Base-by-base conservation (phyloP, 2,888 invertebrate species). In the Synanthedon myopaeformis region DNA sequence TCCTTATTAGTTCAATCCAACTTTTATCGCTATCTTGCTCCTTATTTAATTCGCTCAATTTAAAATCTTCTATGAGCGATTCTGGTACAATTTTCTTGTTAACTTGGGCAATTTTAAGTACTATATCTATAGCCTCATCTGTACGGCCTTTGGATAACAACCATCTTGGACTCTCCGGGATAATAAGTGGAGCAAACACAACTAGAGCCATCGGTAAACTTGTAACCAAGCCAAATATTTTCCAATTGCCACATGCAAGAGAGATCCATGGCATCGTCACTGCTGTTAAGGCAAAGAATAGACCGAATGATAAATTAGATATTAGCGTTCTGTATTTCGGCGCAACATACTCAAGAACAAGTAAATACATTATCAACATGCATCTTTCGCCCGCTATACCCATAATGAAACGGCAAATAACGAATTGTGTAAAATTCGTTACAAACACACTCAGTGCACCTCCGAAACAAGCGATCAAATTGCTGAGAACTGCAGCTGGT, bases 111-210 rank as follows among this genome's bases (percentile, higher is more conserved):
- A 56, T 54, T 4, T 12, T 48, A 28, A 52, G 41, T 12, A 56
- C 41, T 52, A 56, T 55, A 4, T 55, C 51, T 23, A 57, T 49
- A 12, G 56, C 55, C 8, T 56, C 58, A 35, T 57, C 54, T 1
- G 73, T 60, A 17, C 73, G 70, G 19, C 77, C 77, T 66, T 67
- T 75, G 35, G 79, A 72, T 28, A 79, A 61, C 35, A 79, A 58
- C 79, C 79, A 79, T 59, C 74, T 70, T 45, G 79, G 76, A 57
- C 79, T 79, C 65, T 79, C 79, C 17, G 76, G 77, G 55, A 79
- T 54, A 49, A 74, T 59, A 14, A 76, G 65, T 50, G 74, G 76
- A 51, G 76, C 55, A 17, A 79, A 61, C 42, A 78, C 42, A 54
- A 69, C 73, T 42, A 73, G 57, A 1, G 61, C 69, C 55, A 77